Evolutionary conservation across 2,797 vertebrate genomes (phyloP).

Genomic region (Champsocephalus esox): DNA sequence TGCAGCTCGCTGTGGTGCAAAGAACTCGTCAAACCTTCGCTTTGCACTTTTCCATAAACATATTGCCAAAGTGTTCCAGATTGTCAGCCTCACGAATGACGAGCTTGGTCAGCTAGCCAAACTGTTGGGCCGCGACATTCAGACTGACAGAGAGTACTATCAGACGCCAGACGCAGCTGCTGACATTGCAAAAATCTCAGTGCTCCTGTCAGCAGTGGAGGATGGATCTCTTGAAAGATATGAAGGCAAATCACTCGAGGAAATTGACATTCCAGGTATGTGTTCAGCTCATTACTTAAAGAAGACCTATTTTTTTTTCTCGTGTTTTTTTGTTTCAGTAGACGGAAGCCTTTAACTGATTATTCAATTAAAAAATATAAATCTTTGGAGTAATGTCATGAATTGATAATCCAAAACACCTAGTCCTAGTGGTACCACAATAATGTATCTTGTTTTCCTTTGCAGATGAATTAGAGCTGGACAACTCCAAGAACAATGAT

Average conservation of each 20-base stretch:
- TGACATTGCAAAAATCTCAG: constrained; percentile 59
- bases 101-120: constrained; percentile 42
- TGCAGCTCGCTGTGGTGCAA: constrained; percentile 17
- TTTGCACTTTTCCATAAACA: constrained; percentile 42
- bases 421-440: neutral
- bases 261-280: constrained; percentile 65
- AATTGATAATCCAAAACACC: neutral
- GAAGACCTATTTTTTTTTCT: too few species aligned
- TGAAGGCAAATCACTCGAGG: constrained; percentile 60
- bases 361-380: neutral
- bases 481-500: neutral
- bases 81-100: constrained; percentile 54
- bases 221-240: constrained; percentile 23
- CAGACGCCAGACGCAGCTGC: constrained; percentile 54
- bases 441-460: neutral
- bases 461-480: constrained; percentile 45
- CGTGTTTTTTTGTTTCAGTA: neutral
- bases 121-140: constrained; percentile 46
- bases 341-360: neutral
- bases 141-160: constrained; percentile 55
- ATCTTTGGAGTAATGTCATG: neutral
- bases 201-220: constrained; percentile 57
- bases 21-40: constrained; percentile 14
- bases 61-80: constrained; percentile 50
- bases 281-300: too few species aligned